Base-by-base conservation (phyloP, 92 coral and sea anemone species). In the Porites cylindrica region DNA sequence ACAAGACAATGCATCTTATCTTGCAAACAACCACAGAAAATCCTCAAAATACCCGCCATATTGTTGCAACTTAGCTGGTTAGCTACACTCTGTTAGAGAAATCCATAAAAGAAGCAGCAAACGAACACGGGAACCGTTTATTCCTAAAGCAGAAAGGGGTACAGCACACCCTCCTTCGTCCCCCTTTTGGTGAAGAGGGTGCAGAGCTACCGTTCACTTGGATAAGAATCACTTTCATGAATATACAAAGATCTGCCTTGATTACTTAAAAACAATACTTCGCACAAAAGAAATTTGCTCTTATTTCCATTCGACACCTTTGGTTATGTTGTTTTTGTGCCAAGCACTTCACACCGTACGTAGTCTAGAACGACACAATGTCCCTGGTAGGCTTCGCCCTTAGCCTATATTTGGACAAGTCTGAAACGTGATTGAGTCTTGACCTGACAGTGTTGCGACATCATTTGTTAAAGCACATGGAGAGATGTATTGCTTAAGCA, bases 1-100 rank as follows among this genome's bases (percentile, higher is more conserved):
- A 1, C 84, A 70, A 92, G 86, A 92, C 95, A 92, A 92, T 92
- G 79, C 88, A 86, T 76, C 91, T 92, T 90, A 90, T 92, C 95
- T 92, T 61, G 85, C 90, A 86, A 89, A 92, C 95, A 92, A 85
- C 93, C 85, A 52, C 72, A 56, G 89, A 85, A 91, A 92, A 92
- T 92, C 95, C 95, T 86, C 89, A 82, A 85, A 82, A 82, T 58
- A 82, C 76, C 82, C 77, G 81, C 61, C 91, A 82, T 59, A 75
- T 83, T 83, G 79, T 66, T 83, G 87, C 79, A 83, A 80, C 81
- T 83, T 73, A 83, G 80, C 81, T 74, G 73, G 79, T 52, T 72
- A 83, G 80, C 62, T 74, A 47, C 9, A 62, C 52, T 18, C 51
- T 74, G 70, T 64, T 10, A 17, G 72, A 7, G 54, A 32, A 51